phyloP scores from a whole-genome alignment of 2,797 vertebrate species.

The Falco concolor region DNA sequence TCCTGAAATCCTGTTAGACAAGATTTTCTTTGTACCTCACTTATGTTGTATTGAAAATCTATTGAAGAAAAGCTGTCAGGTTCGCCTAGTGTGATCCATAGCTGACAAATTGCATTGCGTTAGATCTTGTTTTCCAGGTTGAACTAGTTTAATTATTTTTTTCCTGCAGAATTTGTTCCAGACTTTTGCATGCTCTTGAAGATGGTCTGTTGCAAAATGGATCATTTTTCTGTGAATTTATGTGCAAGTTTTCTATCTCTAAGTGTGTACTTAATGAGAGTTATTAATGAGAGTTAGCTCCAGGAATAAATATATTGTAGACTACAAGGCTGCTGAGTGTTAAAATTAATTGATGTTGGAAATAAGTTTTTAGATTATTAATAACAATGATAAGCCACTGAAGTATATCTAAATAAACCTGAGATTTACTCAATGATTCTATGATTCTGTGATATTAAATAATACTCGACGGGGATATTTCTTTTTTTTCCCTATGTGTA shows the following conservation, averaged over 20 bases:
- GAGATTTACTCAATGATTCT: not conserved
- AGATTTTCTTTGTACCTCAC: not conserved
- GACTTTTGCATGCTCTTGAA: not conserved
- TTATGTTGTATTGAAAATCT: slow-evolving; percentile 25
- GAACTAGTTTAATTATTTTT: not conserved
- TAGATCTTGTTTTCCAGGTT: not conserved
- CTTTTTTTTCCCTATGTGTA: not conserved
- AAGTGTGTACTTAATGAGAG: not conserved
- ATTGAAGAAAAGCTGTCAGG: not conserved
- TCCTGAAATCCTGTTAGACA: slow-evolving; percentile 3
- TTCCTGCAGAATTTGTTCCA: not conserved
- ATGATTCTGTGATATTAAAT: not conserved
- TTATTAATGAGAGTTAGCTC: not conserved
- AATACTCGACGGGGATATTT: not conserved
- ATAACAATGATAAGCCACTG: not conserved
- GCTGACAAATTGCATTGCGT: not conserved
- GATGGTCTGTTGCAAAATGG: not conserved
- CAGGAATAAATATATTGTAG: not conserved
- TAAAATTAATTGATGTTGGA: not conserved
- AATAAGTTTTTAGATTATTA: not conserved
- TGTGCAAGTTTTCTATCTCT: not conserved
- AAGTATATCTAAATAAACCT: slow-evolving; percentile 3
- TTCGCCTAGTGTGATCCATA: not conserved
- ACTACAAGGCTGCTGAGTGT: not conserved
- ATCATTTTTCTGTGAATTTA: not conserved